These are phyloP conservation scores for Myripristis murdjan DNA, from an alignment of 2,797 vertebrate genomes.

Conservation along the genomic window DNA sequence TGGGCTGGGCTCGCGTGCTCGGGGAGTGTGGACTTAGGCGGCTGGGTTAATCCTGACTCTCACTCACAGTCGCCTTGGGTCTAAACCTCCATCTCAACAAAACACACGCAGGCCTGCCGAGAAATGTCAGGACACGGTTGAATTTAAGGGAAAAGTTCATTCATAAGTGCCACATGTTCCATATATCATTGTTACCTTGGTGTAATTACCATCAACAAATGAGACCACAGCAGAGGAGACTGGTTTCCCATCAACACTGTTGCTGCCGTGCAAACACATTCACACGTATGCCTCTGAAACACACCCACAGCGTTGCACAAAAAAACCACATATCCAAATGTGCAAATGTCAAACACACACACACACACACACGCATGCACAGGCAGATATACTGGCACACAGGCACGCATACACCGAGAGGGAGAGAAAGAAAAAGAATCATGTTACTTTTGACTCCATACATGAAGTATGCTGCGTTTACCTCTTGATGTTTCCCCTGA, in stretches of 20 bases:
- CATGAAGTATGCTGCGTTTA: constrained; percentile 53
- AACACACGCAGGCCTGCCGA: not conserved
- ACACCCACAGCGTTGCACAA: not conserved
- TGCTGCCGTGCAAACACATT: not conserved
- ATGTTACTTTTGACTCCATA: constrained; percentile 55
- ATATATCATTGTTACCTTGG: too few relatives aligned
- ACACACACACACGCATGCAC: not conserved
- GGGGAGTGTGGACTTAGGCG: constrained; percentile 11
- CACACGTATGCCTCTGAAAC: too few relatives aligned
- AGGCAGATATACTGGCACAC: not conserved
- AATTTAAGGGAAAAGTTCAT: too few relatives aligned
- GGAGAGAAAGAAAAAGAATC: constrained; percentile 38
- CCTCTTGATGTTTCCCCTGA: constrained; percentile 44
- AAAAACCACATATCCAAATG: not conserved
- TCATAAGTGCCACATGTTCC: too few relatives aligned
- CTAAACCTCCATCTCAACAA: constrained; percentile 14
- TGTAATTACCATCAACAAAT: too few relatives aligned
- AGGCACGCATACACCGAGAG: constrained; percentile 2
- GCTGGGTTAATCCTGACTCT: constrained; percentile 34
- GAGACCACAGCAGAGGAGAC: too few relatives aligned
- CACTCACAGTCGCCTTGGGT: constrained; percentile 2
- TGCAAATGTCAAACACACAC: too few relatives aligned
- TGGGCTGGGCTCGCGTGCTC: constrained; percentile 27
- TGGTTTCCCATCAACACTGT: too few relatives aligned
- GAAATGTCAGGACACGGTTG: not conserved